A percentile compares a stretch with the other conserved stretches of the same genome.
phyloP scores from a whole-genome alignment of 1,140 invertebrate species.

The Bombyx mori region ASM3026992v2 NC_085109.1:10127501-10128000 shows the following conservation, averaged over 20 bases:
- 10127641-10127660: too few species aligned
- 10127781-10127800: constrained; percentile 46
- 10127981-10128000: constrained; percentile 37
- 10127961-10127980: constrained; percentile 27
- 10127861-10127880: constrained; percentile 7
- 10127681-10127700: too few species aligned
- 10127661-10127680: too few species aligned
- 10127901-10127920: constrained; percentile 20
- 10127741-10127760: constrained; percentile 54
- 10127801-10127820: constrained; percentile 48
- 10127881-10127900: constrained; percentile 9
- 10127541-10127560: too few species aligned
- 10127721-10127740: constrained; percentile 52
- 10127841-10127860: too few species aligned
- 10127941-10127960: constrained; percentile 20
- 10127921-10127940: constrained; percentile 24
- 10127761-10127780: constrained; percentile 64
- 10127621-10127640: too few species aligned
- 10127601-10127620: too few species aligned
- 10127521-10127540: too few species aligned
- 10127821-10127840: constrained; percentile 32
- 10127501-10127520: too few species aligned
- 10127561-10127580: too few species aligned
- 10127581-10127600: too few species aligned
- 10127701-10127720: too few species aligned